Evolutionary conservation across 2,888 invertebrate species (phyloP).

Genomic region (Eumerus sabulonum): DNA sequence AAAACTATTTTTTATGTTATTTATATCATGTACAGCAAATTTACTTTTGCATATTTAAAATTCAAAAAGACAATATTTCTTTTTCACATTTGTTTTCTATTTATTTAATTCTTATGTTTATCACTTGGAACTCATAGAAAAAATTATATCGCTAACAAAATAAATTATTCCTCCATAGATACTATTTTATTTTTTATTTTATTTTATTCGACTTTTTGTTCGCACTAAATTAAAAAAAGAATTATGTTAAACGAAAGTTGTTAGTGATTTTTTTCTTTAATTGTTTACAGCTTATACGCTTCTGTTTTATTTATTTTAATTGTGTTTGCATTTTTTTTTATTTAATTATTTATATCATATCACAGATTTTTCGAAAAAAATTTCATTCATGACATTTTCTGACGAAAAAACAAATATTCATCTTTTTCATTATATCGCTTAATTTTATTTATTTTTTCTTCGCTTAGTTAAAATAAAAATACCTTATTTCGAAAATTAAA

Average conservation of each 20-base stretch:
- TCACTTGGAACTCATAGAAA: constrained; percentile 59
- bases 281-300: constrained; percentile 52
- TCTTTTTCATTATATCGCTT: too few relatives aligned
- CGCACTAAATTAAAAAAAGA: constrained; percentile 31
- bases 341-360: constrained; percentile 72
- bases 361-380: constrained; percentile 77
- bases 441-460: constrained; percentile 26
- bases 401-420: constrained; percentile 27
- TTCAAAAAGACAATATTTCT: constrained; percentile 58
- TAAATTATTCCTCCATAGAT: constrained; percentile 40
- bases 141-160: constrained; percentile 40
- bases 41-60: constrained; percentile 62
- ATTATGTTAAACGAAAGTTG: constrained; percentile 37
- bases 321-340: constrained; percentile 45
- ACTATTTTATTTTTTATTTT: constrained; percentile 26
- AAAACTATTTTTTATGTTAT: constrained; percentile 43
- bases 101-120: constrained; percentile 37
- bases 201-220: constrained; percentile 8
- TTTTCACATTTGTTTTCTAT: too few relatives aligned
- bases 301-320: constrained; percentile 28
- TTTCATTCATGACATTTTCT: constrained; percentile 67
- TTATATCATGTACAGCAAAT: constrained; percentile 62
- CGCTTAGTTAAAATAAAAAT: constrained; percentile 31
- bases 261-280: constrained; percentile 48
- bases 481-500: constrained; percentile 14